Evolutionary conservation across 2,797 vertebrate genomes (phyloP).

Genomic region (Gorsachius magnificus): DNA sequence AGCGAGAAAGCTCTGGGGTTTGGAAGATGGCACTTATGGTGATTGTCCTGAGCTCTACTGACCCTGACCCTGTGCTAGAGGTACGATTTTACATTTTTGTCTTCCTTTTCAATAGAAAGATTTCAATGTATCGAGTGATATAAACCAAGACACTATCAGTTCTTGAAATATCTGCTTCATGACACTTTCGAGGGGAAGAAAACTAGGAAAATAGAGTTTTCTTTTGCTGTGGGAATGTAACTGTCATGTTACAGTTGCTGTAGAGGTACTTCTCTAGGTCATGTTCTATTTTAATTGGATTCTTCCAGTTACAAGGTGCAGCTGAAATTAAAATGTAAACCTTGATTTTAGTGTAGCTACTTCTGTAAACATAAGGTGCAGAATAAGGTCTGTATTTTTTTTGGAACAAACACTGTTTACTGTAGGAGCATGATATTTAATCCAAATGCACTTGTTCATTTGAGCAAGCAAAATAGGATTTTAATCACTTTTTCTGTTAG

Average conservation of each 20-base stretch:
- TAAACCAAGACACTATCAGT: neutral
- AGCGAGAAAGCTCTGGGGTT: neutral
- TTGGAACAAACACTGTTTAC: slow-evolving; percentile 16
- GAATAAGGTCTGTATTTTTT: slow-evolving; percentile 27
- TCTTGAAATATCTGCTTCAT: neutral
- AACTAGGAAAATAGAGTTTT: neutral
- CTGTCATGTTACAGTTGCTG: neutral
- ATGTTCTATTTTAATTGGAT: slow-evolving; percentile 1
- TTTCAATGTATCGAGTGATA: neutral
- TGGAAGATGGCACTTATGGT: neutral
- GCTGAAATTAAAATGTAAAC: slow-evolving; percentile 24
- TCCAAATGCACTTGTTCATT: neutral
- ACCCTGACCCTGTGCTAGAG: neutral
- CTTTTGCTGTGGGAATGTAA: neutral
- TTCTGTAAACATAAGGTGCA: slow-evolving; percentile 17
- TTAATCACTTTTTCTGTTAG: slow-evolving; percentile 9
- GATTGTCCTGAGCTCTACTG: neutral
- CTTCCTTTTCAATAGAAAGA: neutral
- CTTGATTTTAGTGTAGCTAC: neutral
- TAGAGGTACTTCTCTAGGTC: neutral
- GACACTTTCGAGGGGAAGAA: neutral
- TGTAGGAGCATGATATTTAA: neutral
- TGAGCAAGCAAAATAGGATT: neutral
- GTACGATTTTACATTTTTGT: neutral
- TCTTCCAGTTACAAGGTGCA: slow-evolving; percentile 21